Conservation (phyloP, 1,140 invertebrate species). For the Hormaphis cornu region DNA sequence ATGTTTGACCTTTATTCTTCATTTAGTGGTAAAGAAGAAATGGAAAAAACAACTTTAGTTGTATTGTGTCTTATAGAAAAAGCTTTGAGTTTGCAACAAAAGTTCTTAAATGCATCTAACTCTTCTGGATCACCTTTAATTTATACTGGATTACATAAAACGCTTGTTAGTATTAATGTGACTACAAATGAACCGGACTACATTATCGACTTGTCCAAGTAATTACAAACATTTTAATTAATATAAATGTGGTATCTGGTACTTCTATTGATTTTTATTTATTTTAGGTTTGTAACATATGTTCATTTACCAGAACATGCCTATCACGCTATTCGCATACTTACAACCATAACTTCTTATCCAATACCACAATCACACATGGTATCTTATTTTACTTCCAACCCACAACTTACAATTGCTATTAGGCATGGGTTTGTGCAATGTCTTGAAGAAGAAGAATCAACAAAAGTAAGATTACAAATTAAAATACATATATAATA, state of each 20-base stretch:
- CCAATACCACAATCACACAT: constrained; percentile 60
- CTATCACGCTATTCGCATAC: constrained; percentile 58
- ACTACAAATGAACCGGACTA: constrained; percentile 66
- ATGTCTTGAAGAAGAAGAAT: constrained; percentile 64
- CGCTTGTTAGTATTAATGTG: constrained; percentile 71
- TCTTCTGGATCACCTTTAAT: constrained; percentile 50
- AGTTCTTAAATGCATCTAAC: constrained; percentile 55
- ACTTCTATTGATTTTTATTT: background rate
- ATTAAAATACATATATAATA: too few species aligned
- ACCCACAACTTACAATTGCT: constrained; percentile 46
- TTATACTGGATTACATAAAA: constrained; percentile 63
- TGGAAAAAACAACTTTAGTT: constrained; percentile 58
- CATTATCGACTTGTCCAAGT: constrained; percentile 66
- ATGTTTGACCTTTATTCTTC: constrained; percentile 60
- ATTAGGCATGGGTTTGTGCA: constrained; percentile 80
- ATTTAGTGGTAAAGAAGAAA: constrained; percentile 55
- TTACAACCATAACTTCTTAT: constrained; percentile 54
- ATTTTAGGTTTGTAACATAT: constrained; percentile 56
- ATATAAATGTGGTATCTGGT: background rate
- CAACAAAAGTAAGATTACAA: constrained; percentile 38
- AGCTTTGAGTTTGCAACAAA: constrained; percentile 54
- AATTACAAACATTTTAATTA: background rate
- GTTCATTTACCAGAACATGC: constrained; percentile 59
- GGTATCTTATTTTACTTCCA: constrained; percentile 58
- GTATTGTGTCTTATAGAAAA: constrained; percentile 59